Base-by-base conservation (phyloP, 1,140 invertebrate genomes). In the Carposina sasakii region DNA sequence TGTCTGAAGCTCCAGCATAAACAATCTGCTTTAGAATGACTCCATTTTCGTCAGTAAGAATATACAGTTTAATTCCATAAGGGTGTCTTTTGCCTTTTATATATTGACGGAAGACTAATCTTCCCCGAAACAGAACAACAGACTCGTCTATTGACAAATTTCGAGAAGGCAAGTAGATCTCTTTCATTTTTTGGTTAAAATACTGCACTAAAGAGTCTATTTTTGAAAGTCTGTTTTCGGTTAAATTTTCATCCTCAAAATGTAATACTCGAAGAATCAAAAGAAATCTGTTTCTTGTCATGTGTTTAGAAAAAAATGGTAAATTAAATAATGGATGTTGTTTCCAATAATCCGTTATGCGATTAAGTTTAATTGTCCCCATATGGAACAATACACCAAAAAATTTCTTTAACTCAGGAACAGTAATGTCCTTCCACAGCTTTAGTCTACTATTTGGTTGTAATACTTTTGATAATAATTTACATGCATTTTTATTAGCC, bases 51-150 rank as follows among this genome's bases (percentile, higher is more conserved):
- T 69, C 64, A 36, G 66, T 57, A 3, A 86, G 50, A 20, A 76
- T 64, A 56, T 75, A 75, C 12, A 82, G 28, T 59, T 79, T 82
- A 9, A 81, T 67, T 0, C 76, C 76, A 57, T 77, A 76, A 63
- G 75, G 74, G 52, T 79, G 71, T 1, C 52, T 24, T 57, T 76
- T 83, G 13, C 60, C 55, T 48, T 71, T 63, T 23, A 75, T 66
- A 46, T 78, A 79, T 41, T 82, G 68, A 24, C 63, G 34, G 49
- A 85, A 76, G 12, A 57, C 21, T 0, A 79, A 41, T n/a, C 74
- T 51, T 26, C 76, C 73, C 23, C 69, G 63, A 61, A 63, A 82
- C 36, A 77, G 60, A 31, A 85, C 52, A 70, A 82, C 71, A 5
- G 73, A 70, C 44, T 85, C 68, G 55, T 85, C 70, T 9, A 77